Percentiles rank a stretch among this genome's conserved stretches.
phyloP scores from a whole-genome alignment of 2,113 vertebrate genomes.

The Austrofundulus limnaeus region DNA sequence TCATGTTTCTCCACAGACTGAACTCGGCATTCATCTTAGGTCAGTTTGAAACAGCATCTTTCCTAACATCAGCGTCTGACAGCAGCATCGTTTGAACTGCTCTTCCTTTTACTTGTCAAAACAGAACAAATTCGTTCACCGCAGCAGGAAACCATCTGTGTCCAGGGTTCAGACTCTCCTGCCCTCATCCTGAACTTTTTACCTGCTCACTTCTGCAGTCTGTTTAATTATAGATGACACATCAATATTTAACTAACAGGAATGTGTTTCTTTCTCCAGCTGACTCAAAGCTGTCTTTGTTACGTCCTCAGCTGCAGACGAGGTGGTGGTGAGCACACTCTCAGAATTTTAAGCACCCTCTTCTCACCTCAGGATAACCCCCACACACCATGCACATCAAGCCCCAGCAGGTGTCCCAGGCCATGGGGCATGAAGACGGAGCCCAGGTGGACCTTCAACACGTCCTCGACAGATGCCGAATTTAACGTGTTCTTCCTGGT shows the following conservation, averaged over 20 bases:
- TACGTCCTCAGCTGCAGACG: neutral
- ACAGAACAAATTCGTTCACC: neutral
- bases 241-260: constrained; percentile 23
- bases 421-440: constrained; percentile 96
- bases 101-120: no score
- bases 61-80: neutral
- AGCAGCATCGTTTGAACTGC: neutral
- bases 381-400: constrained; percentile 95
- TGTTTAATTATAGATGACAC: constrained; percentile 28
- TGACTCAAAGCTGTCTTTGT: neutral
- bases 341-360: neutral
- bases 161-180: constrained; percentile 4
- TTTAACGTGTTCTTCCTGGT: constrained; percentile 90
- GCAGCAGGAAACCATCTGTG: constrained; percentile 1
- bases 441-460: constrained; percentile 92
- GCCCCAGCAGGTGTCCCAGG: constrained; percentile 93
- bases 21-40: no score
- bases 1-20: no score
- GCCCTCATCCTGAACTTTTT: constrained; percentile 23
- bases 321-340: neutral
- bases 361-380: constrained; percentile 91
- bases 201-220: neutral
- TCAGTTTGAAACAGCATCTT: no score
- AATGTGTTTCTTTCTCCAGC: neutral
- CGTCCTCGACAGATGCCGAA: constrained; percentile 88